Evolutionary conservation across 2,113 vertebrate genomes (phyloP).

Genomic region (Leucopternis melanops): DNA sequence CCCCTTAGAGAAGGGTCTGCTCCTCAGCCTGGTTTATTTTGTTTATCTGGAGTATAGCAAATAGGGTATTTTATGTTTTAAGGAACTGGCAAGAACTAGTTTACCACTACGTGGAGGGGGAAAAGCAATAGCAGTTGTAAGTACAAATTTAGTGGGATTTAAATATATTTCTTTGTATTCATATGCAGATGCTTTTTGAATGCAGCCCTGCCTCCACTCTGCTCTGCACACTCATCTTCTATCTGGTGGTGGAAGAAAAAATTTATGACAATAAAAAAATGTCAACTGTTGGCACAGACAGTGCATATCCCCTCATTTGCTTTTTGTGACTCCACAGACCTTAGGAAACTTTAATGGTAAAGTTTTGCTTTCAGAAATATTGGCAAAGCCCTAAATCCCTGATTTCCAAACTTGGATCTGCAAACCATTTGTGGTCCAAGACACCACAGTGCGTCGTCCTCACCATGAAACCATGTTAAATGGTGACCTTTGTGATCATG

Average conservation of each 20-base stretch:
- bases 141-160: neutral
- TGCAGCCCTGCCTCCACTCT: neutral
- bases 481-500: neutral
- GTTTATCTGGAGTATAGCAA: neutral
- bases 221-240: neutral
- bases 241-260: neutral
- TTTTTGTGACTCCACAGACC: neutral
- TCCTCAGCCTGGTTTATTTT: neutral
- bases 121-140: neutral
- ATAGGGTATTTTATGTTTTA: neutral
- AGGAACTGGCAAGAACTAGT: neutral
- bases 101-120: neutral
- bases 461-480: neutral
- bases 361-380: neutral
- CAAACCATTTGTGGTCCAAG: neutral
- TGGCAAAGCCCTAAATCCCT: neutral
- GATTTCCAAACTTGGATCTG: neutral
- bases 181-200: neutral
- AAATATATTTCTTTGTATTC: neutral
- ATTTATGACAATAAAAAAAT: neutral
- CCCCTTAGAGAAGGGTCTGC: neutral
- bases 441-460: neutral
- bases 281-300: neutral
- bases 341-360: neutral
- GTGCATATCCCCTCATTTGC: neutral